Conservation (phyloP, 2,797 vertebrate genomes). For the Mormyrops attenuatus region DNA sequence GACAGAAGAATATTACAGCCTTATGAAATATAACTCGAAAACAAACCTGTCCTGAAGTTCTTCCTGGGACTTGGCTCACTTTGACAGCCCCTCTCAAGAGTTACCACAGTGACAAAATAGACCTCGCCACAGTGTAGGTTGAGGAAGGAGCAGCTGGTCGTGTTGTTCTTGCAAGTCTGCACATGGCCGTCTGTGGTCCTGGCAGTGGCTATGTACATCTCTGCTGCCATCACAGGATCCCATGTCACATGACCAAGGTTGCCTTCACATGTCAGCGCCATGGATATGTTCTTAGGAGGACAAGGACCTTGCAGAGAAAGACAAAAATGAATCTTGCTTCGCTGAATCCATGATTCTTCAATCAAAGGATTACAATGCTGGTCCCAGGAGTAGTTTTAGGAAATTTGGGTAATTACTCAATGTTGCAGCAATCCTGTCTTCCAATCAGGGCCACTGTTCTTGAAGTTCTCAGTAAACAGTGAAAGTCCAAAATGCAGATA, state of each 20-base stretch:
- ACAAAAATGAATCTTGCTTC: neutral
- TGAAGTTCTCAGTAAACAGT: neutral
- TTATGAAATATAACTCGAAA: neutral
- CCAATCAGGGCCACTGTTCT: neutral
- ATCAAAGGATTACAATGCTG: neutral
- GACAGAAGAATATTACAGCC: neutral
- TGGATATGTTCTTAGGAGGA: constrained; percentile 19
- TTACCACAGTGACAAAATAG: constrained; percentile 46
- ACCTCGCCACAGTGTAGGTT: constrained; percentile 55
- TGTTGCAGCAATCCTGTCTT: neutral
- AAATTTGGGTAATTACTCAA: neutral
- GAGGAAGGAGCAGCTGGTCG: constrained; percentile 50
- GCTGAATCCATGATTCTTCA: neutral
- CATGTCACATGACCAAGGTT: constrained; percentile 13
- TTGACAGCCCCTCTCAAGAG: constrained; percentile 55
- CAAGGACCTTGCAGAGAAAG: constrained; percentile 39
- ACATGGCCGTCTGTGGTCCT: constrained; percentile 16
- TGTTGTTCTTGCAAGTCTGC: constrained; percentile 39
- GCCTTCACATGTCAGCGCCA: constrained; percentile 15
- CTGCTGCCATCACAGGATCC: constrained; percentile 6
- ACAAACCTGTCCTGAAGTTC: constrained; percentile 53
- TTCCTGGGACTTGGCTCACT: constrained; percentile 52
- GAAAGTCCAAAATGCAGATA: neutral
- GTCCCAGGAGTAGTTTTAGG: neutral
- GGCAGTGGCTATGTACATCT: constrained; percentile 22